Percentiles rank a stretch among this genome's conserved stretches.
These are phyloP conservation scores for Tricholaema leucomelas DNA, from an alignment of 2,113 vertebrate species.

Conservation along the genomic window DNA sequence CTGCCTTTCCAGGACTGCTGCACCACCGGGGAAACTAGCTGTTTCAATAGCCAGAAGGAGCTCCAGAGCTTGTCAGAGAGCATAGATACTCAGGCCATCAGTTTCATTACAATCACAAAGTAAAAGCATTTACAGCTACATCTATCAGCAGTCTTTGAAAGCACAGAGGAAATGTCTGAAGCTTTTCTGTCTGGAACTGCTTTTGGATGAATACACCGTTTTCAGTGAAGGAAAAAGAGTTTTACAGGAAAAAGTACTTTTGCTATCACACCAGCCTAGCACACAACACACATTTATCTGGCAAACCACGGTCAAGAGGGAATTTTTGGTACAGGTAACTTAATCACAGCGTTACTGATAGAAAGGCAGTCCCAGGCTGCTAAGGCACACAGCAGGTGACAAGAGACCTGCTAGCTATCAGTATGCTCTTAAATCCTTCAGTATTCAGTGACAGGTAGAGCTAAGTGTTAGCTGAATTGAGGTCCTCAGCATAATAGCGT, in stretches of 20 bases:
- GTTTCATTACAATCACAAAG: slow-evolving; percentile 13
- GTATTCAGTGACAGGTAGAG: not conserved
- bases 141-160: not conserved
- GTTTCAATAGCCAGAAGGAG: not conserved
- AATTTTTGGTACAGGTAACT: not conserved
- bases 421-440: not conserved
- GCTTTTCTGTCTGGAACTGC: not conserved
- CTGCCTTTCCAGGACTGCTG: not conserved
- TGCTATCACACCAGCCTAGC: not conserved
- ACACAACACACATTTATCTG: not conserved
- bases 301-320: not conserved
- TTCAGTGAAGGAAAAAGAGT: not conserved
- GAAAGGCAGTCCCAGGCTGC: not conserved
- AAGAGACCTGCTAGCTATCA: not conserved
- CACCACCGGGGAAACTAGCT: not conserved
- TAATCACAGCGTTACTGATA: not conserved
- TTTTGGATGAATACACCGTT: not conserved
- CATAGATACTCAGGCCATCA: not conserved
- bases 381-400: not conserved
- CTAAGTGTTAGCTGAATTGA: not conserved
- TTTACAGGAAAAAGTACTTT: not conserved
- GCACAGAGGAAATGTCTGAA: not conserved
- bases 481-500: not conserved
- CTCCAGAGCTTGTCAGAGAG: not conserved
- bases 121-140: not conserved